Conservation (phyloP, 2,113 vertebrate genomes). For the Sebastes fasciatus region DNA sequence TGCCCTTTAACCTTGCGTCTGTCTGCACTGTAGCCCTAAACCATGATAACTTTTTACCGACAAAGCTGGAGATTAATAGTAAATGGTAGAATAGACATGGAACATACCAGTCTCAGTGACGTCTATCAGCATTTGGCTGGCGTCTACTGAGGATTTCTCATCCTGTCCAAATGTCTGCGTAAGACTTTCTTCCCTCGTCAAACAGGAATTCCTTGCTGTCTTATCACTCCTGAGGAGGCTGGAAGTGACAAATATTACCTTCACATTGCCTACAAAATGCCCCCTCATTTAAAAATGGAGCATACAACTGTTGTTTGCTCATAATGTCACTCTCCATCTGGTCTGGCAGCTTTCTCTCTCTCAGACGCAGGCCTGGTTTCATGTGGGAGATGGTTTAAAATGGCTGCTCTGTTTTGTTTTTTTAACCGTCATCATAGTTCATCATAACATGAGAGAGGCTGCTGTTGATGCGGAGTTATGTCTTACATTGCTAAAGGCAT, state of each 20-base stretch:
- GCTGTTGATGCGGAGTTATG: conserved; percentile 4
- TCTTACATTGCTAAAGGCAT: neutral
- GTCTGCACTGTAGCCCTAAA: neutral
- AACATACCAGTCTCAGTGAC: neutral
- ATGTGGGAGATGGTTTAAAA: conserved; percentile 19
- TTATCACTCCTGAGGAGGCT: conserved; percentile 15
- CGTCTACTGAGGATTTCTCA: neutral
- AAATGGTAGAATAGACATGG: neutral
- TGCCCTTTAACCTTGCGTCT: neutral
- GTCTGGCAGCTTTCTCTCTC: conserved; percentile 26
- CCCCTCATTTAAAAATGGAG: conserved; percentile 35
- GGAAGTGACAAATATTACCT: conserved; percentile 23
- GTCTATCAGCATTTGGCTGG: neutral
- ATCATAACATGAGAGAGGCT: conserved; percentile 1
- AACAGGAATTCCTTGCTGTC: conserved; percentile 44
- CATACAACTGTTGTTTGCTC: conserved; percentile 37
- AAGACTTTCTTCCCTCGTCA: conserved; percentile 15
- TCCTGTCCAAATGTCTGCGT: neutral
- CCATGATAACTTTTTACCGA: neutral
- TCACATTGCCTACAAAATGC: conserved; percentile 28
- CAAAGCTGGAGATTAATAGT: neutral
- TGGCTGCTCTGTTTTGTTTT: conserved; percentile 26
- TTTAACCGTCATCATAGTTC: neutral
- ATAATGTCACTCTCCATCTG: conserved; percentile 39
- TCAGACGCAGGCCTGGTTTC: conserved; percentile 1